Percentiles rank a stretch among this genome's conserved stretches.
These are phyloP conservation scores for Gymnosoma rotundatum DNA, from an alignment of 2,888 invertebrate species.

Conservation along the genomic window DNA sequence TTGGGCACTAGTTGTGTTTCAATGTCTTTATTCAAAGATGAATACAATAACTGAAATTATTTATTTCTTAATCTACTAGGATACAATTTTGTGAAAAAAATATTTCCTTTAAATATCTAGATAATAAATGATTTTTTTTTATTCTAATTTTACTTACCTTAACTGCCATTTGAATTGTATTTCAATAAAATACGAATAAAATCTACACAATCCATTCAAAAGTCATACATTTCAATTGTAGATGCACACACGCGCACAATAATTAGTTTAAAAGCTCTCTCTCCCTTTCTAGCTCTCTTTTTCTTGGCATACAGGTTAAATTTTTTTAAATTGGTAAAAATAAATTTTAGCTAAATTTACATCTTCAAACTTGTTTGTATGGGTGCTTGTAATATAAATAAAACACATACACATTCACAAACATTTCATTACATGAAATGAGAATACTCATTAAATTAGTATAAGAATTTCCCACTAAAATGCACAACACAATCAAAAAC, in stretches of 20 bases:
- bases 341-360: neutral
- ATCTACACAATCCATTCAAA: conserved; percentile 41
- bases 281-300: neutral
- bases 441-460: no score
- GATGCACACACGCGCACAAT: conserved; percentile 1
- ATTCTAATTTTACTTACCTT: conserved; percentile 63
- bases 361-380: no score
- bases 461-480: conserved; percentile 3
- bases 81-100: no score
- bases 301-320: neutral
- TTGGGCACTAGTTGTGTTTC: no score
- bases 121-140: no score
- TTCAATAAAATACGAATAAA: conserved; percentile 56
- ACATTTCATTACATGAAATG: no score
- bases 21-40: no score
- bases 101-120: no score
- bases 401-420: no score
- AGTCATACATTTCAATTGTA: conserved; percentile 44
- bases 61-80: no score
- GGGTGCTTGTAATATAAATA: no score
- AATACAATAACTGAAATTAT: no score
- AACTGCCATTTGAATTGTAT: conserved; percentile 72
- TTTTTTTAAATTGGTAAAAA: neutral
- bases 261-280: neutral
- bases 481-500: conserved; percentile 9